These are phyloP conservation scores for Miichthys miiuy DNA, from an alignment of 2,797 vertebrate species.

Conservation along the genomic window DNA sequence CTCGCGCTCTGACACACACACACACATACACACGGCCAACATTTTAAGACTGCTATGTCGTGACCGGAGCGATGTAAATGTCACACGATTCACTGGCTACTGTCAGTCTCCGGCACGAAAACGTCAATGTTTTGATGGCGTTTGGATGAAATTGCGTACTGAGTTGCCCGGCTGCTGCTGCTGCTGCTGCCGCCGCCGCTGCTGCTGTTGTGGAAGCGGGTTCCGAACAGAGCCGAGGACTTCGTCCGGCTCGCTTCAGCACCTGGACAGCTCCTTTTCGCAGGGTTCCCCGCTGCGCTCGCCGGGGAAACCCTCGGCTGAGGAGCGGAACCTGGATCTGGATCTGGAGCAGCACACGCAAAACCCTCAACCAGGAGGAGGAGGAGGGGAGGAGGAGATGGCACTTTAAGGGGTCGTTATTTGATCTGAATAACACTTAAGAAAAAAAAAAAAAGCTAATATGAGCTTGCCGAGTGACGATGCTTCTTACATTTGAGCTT, in stretches of 20 bases:
- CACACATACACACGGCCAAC: conserved; percentile 31
- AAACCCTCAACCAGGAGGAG: not conserved
- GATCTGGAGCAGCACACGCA: conserved; percentile 49
- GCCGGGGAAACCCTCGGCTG: conserved; percentile 79
- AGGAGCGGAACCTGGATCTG: conserved; percentile 59
- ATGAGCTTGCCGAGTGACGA: conserved; percentile 65
- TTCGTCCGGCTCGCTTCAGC: conserved; percentile 68
- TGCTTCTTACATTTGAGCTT: conserved; percentile 65
- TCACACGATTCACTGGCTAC: conserved; percentile 68
- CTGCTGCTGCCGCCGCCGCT: too few species aligned
- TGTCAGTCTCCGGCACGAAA: conserved; percentile 55
- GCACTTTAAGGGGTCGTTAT: conserved; percentile 35
- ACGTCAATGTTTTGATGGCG: conserved; percentile 69
- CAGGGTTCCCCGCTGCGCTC: conserved; percentile 78
- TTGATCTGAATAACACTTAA: conserved; percentile 30
- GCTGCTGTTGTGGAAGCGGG: conserved; percentile 21
- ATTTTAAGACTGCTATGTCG: conserved; percentile 69
- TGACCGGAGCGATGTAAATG: conserved; percentile 81
- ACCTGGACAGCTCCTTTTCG: conserved; percentile 80
- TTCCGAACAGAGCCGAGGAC: conserved; percentile 40
- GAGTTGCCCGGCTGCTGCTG: conserved; percentile 26
- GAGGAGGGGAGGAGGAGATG: conserved; percentile 19
- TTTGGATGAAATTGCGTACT: conserved; percentile 57
- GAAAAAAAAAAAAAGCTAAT: conserved; percentile 33
- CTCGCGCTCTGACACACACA: not conserved